These are phyloP conservation scores for Melanocharis versteri DNA, from an alignment of 2,113 vertebrate species.

Conservation along the genomic window DNA sequence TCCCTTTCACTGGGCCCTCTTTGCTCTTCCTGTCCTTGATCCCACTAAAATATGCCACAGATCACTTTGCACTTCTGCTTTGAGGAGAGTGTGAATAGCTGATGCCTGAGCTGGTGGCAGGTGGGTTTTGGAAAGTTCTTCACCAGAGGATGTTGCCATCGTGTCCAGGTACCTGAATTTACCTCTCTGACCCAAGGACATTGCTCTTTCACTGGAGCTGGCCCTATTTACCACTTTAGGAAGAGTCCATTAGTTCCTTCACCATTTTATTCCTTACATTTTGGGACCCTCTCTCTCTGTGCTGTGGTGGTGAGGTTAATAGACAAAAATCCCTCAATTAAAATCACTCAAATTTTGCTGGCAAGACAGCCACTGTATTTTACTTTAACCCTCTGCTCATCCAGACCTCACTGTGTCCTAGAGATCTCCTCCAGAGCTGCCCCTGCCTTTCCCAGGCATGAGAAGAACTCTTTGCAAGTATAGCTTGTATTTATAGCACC, in stretches of 20 bases:
- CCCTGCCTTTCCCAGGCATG: constrained; percentile 19
- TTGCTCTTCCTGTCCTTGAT: background rate
- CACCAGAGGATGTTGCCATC: background rate
- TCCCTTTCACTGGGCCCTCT: background rate
- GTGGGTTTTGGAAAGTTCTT: background rate
- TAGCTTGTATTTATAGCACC: constrained; percentile 41
- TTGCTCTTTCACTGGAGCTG: background rate
- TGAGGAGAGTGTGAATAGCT: background rate
- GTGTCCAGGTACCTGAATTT: background rate
- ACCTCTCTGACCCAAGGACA: background rate
- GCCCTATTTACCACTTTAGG: background rate
- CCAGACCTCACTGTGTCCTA: background rate
- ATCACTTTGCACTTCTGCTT: background rate
- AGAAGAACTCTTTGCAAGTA: constrained; percentile 30
- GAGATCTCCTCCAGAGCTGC: background rate
- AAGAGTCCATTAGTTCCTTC: background rate
- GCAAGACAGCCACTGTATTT: background rate
- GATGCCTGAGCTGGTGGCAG: background rate
- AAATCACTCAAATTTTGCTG: background rate
- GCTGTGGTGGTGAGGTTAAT: background rate
- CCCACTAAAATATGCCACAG: background rate
- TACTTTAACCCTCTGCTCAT: background rate
- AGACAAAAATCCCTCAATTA: background rate
- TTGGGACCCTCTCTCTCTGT: background rate
- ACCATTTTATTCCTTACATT: background rate